Evolutionary conservation across 2,797 vertebrate genomes (phyloP).

Genomic region (Dendrocincla tyrannina): DNA sequence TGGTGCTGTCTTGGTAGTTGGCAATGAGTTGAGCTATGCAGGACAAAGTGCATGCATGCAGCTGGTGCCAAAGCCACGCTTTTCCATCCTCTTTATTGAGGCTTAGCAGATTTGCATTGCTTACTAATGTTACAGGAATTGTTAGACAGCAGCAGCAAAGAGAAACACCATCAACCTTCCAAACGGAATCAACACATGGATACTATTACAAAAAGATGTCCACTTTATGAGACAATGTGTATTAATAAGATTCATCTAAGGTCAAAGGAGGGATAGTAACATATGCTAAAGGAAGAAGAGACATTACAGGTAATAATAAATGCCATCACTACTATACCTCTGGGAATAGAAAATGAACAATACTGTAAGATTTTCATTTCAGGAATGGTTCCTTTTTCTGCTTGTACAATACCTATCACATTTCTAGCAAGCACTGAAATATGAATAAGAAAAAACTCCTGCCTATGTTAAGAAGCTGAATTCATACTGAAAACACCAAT

Average conservation of each 20-base stretch:
- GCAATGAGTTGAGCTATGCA: not conserved
- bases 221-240: not conserved
- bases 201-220: not conserved
- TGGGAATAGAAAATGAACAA: not conserved
- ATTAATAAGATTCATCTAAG: not conserved
- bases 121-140: not conserved
- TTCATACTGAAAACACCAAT: not conserved
- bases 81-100: not conserved
- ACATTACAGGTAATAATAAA: not conserved
- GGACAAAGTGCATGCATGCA: accelerated
- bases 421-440: not conserved
- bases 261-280: not conserved
- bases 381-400: not conserved
- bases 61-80: not conserved
- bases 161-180: not conserved
- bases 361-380: not conserved
- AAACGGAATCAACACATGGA: not conserved
- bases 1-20: accelerated
- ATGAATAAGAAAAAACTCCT: not conserved
- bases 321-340: accelerated
- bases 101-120: not conserved
- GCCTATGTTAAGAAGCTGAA: not conserved
- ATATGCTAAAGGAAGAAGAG: not conserved
- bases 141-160: not conserved
- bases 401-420: not conserved